Base-by-base conservation (phyloP, 2,113 vertebrate genomes). In the Lipotes vexillifer region DNA sequence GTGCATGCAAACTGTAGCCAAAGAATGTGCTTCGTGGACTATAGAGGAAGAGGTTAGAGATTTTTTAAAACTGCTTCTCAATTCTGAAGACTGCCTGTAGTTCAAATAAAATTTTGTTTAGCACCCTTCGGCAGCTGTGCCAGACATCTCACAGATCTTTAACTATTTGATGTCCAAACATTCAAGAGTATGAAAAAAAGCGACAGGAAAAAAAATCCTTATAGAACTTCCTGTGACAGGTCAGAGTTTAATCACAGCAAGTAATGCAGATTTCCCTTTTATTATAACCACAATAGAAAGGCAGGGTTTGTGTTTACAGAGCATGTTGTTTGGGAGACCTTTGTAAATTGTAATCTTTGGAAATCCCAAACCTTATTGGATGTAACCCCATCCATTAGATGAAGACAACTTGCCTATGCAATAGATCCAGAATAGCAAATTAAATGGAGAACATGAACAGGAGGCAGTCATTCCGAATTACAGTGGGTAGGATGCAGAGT, bases 261-360 rank as follows among this genome's bases (percentile, higher is more conserved):
- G 97, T 98, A 98, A 98, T 96, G 97, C 63, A 98, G 97, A 96
- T 1, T 1, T 97, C 98, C 97, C 96, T 98, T 94, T 97, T 98
- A 88, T 97, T 93, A 46, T 91, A 97, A 96, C 90, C 96, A 98
- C 98, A 98, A 96, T 97, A 95, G 97, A 97, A 98, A 97, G 95
- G 96, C 98, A 97, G 93, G 87, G 65, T 86, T 97, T 94, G 80
- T 98, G 98, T 98, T 98, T 98, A 98, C 97, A 96, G 80, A 98
- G 89, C 84, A 66, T 94, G 95, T 97, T 66, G 77, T 97, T 97
- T 97, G 97, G 97, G 98, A 98, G 97, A 97, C 96, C 90, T 97
- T 92, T 97, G 97, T 98, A 97, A 98, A 98, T 98, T 97, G 96
- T 94, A 94, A 96, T 95, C 94, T 95, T 97, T 96, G 96, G 96